Conservation (phyloP, 2,113 vertebrate species). For the Lutjanus erythropterus region DNA sequence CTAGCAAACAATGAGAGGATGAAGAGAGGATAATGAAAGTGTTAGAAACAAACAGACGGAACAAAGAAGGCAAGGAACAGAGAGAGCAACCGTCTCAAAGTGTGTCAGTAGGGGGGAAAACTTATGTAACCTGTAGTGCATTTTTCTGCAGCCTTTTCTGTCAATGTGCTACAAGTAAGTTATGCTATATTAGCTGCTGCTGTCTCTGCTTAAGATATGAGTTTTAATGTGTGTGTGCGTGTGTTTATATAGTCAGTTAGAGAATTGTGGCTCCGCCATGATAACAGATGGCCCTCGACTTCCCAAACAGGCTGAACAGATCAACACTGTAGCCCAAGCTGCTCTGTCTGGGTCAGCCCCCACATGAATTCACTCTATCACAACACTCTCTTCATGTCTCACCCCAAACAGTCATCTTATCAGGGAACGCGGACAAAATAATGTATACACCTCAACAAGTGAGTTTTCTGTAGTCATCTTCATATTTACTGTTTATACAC, state of each 20-base stretch:
- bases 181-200: neutral
- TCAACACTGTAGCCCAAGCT: slow-evolving; percentile 33
- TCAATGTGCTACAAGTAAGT: neutral
- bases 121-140: neutral
- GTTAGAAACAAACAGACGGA: neutral
- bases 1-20: neutral
- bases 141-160: neutral
- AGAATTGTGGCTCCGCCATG: slow-evolving; percentile 36
- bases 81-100: neutral
- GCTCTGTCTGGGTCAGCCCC: slow-evolving; percentile 62
- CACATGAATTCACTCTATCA: slow-evolving; percentile 38
- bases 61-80: neutral
- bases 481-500: neutral
- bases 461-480: neutral
- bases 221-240: neutral
- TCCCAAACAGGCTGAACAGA: slow-evolving; percentile 45
- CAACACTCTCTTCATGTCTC: slow-evolving; percentile 42
- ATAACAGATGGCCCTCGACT: slow-evolving; percentile 65
- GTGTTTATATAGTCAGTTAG: too few relatives aligned
- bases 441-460: neutral
- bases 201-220: neutral
- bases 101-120: neutral
- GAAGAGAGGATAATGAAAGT: neutral
- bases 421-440: slow-evolving; percentile 1
- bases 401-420: slow-evolving; percentile 38